These are phyloP conservation scores for Rhea pennata DNA, from an alignment of 2,113 vertebrate genomes.

Conservation along the genomic window DNA sequence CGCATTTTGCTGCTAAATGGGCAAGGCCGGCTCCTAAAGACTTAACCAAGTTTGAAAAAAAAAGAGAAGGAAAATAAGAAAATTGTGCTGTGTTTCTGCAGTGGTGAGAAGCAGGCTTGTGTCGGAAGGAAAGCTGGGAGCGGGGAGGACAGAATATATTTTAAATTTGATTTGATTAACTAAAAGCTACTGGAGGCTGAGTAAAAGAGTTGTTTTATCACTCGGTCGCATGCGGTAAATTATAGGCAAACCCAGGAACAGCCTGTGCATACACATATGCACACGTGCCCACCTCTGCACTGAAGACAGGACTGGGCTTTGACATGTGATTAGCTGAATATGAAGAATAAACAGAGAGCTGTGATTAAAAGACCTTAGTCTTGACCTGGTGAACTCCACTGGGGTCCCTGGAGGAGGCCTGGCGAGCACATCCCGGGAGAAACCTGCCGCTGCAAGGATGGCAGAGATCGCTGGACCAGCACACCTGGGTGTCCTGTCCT, in stretches of 20 bases:
- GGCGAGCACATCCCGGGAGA: neutral
- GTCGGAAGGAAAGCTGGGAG: neutral
- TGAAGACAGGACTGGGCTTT: neutral
- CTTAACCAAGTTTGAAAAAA: slow-evolving; percentile 72
- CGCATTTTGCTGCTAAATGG: slow-evolving; percentile 74
- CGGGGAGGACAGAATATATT: neutral
- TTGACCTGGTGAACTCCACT: neutral
- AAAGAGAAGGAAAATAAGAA: slow-evolving; percentile 63
- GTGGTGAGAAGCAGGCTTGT: slow-evolving; percentile 6
- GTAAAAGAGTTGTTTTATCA: slow-evolving; percentile 41
- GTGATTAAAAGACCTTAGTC: neutral
- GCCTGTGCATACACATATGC: neutral
- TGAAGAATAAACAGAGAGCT: neutral
- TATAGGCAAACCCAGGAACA: neutral
- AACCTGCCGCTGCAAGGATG: neutral
- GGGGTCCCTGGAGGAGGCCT: neutral
- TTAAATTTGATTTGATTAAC: neutral
- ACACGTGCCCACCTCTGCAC: neutral
- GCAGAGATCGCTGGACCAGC: neutral
- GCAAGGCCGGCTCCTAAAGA: slow-evolving; percentile 68
- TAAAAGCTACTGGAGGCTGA: neutral
- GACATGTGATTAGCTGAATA: neutral
- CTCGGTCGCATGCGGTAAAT: neutral
- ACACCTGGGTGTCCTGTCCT: neutral
- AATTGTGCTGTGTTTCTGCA: slow-evolving; percentile 51